Conservation (phyloP, 2,113 vertebrate species). For the Fregetta grallaria region DNA sequence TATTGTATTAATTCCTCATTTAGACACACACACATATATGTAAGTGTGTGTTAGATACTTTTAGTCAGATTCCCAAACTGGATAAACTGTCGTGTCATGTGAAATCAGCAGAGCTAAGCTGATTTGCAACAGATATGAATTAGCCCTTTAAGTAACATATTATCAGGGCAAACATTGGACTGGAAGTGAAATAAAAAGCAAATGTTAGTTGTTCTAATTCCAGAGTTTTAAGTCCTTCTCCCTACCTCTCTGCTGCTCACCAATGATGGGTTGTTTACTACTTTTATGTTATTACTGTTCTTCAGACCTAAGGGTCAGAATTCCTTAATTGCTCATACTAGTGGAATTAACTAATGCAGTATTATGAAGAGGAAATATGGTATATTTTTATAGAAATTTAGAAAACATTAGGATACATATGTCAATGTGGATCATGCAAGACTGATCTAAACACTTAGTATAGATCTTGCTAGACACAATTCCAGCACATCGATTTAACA, state of each 20-base stretch:
- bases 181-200: not conserved
- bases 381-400: not conserved
- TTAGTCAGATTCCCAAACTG: not conserved
- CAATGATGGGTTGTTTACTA: not conserved
- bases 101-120: not conserved
- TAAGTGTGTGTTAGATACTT: not conserved
- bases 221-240: not conserved
- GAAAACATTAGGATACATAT: not conserved
- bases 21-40: not conserved
- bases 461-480: not conserved
- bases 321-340: not conserved
- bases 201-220: not conserved
- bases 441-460: not conserved
- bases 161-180: not conserved
- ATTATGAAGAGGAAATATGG: not conserved
- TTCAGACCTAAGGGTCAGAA: not conserved
- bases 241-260: not conserved
- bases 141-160: not conserved
- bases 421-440: not conserved
- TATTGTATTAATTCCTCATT: not conserved
- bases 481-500: not conserved
- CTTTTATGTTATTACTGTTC: not conserved
- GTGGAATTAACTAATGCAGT: slow-evolving; percentile 19
- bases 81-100: not conserved
- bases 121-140: not conserved